Evolutionary conservation across 2,797 vertebrate genomes (phyloP), one percentile per base, ranked within the genome.

Genomic region (Karalla daura): DNA sequence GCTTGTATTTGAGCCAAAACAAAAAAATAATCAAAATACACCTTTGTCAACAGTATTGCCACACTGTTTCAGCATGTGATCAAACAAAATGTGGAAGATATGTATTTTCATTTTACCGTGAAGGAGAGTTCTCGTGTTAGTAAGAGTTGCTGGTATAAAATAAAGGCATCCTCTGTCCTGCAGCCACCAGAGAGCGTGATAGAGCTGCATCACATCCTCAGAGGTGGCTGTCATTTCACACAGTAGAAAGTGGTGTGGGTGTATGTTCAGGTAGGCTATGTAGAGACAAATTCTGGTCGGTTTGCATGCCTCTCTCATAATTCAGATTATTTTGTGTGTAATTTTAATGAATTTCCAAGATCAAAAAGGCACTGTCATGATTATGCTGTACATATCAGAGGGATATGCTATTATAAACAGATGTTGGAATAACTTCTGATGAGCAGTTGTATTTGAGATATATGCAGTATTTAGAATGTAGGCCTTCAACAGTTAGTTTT

Each of bases 221-320:
- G 10, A 6, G 55, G 35, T 17, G 53, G 67, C 45, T 39, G 37
- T 61, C 49, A 8, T 33, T 52, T 63, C 50, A 44, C 50, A 41
- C 28, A 39, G 41, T 49, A 60, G 14, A 49, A 63, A 55, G 51
- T 50, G 27, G 50, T 51, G 60, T 17, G 62, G 50, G 52, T 67
- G 63, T 63, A 56, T 59, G 78, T 86, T 81, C 45, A 77, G 78
- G 70, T 77, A 70, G 76, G 40, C 51, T 65, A 56, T 35, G 24
- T 80, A 71, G 62, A 68, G 52, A 81, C 40, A 67, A 52, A 52
- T 62, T 63, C 70, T 61, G 74, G 55, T 88, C 27, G 25, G 77
- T 83, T 75, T 90, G 91, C 89, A 92, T 91, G 90, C 83, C 75
- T 90, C 62, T 81, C 66, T 85, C 80, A 83, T 74, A 60, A 74